Evolutionary conservation across 2,113 vertebrate genomes (phyloP), one percentile per base, ranked within the genome.

Genomic region (Scomber japonicus): DNA sequence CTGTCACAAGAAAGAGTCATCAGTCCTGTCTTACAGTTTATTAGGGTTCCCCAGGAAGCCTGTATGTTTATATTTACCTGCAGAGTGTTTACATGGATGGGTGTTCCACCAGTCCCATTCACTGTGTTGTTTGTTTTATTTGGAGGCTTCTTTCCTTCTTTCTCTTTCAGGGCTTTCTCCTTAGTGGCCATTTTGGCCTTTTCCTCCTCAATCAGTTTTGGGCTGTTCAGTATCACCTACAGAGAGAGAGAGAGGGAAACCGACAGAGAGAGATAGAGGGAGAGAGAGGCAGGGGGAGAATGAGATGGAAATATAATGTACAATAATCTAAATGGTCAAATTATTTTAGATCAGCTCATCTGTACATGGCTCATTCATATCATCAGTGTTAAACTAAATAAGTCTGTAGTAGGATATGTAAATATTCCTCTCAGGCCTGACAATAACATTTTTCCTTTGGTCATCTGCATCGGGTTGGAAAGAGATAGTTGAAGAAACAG

Each of bases 11-110:
- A 35, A 35, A 75, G 8, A 66, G 31, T 44, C 4, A 1, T 56
- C 16, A 49, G 8, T 35, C 35, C 35, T 35, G 35, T 40, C 35
- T 40, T 40, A 40, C 35, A 40, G 35, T 40, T 40, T 40, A 40
- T 7, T 40, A 1, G 19, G 46, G 45, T 50, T 14, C 17, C 21
- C 5, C 30, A 68, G n/a, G 24, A 2, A 40, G 35, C 35, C 35
- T 9, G 8, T 8, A 40, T 7, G 6, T 7, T 40, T 40, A 40
- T 40, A 40, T 95, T 93, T 93, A 98, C 98, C 96, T 98, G 98
- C 87, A 99, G 94, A 60, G 97, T 97, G 94, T 97, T 98, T 87
- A 97, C 97, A 69, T 99, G 98, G 17, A 98, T 95, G 1, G 98
- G 98, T 6, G 97, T 98, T 50, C 93, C 94, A 16, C 97, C 97